Conservation (phyloP, 2,888 invertebrate species). For the Xylota segnis region DNA sequence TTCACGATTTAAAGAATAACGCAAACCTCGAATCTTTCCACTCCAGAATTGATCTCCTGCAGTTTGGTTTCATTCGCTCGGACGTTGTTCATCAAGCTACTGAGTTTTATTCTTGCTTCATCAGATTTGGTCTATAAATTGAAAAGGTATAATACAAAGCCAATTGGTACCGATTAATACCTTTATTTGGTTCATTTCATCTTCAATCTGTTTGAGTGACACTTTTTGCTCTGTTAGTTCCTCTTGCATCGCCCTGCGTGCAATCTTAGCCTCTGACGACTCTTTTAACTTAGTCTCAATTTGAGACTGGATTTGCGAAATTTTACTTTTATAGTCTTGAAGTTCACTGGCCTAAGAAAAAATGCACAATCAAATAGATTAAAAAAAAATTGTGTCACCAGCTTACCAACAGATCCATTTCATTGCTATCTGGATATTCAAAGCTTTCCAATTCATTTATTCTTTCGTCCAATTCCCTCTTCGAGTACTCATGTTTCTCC, state of each 20-base stretch:
- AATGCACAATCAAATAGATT: background rate
- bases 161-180: conserved; percentile 66
- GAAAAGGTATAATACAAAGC: background rate
- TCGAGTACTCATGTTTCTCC: conserved; percentile 76
- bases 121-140: conserved; percentile 74
- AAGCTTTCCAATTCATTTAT: conserved; percentile 81
- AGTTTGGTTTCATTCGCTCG: conserved; percentile 71
- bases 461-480: conserved; percentile 77
- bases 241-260: conserved; percentile 67
- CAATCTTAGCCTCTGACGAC: conserved; percentile 60
- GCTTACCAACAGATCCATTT: conserved; percentile 81
- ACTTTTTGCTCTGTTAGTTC: conserved; percentile 78
- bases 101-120: conserved; percentile 78
- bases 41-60: conserved; percentile 50
- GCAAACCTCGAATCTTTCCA: conserved; percentile 66
- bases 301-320: conserved; percentile 80
- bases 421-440: conserved; percentile 82
- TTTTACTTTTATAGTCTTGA: conserved; percentile 82
- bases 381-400: accelerated
- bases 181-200: conserved; percentile 78
- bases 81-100: conserved; percentile 69
- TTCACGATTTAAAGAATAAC: background rate
- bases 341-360: conserved; percentile 81
- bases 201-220: conserved; percentile 83
- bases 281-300: conserved; percentile 82